Base-by-base conservation (phyloP, 2,888 invertebrate species). In the Drosophila hamatofila region DNA sequence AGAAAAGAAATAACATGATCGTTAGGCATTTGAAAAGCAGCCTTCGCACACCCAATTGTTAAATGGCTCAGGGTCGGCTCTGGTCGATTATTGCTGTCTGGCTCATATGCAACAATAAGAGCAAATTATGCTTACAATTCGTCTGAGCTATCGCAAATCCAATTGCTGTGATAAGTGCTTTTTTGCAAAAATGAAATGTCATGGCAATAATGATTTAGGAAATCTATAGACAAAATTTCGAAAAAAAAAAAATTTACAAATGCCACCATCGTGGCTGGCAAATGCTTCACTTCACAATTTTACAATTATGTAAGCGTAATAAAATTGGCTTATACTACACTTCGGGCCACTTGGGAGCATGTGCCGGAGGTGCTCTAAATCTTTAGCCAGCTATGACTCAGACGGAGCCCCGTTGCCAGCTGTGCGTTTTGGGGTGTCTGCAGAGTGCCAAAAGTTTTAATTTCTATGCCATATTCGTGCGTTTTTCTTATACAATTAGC, bases 381-480 rank as follows among this genome's bases (percentile, higher is more conserved):
- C 66, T 49, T 23, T 25, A 44, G 49, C 51, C 39, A 58, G 23
- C 11, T 41, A 65, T 82, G 82, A 82, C 67, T 82, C 85, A 85
- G 72, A 25, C 39, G 44, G 64, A 23, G 49, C n/a, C n/a, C 55
- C 69, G 60, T 69, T 57, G 65, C 84, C 81, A 81, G 84, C 78
- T 81, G 81, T 72, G 83, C 71, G 21, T 62, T 70, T 75, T 72
- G 70, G 72, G 55, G 68, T 83, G 85, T 85, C 75, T 75, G 78
- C 77, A 68, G 41, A 61, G 71, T 54, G 61, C 27, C 57, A 72
- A 63, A 42, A 54, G 83, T 58, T 80, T 72, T 83, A 75, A 78
- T 78, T 81, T 81, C 70, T 67, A 37, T 59, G 37, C 61, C 52
- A 52, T 14, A 66, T 66, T 54, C 67, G 68, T 56, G 56, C 30